Conservation (phyloP, 2,888 invertebrate genomes). For the Tuberolachnus salignus region DNA sequence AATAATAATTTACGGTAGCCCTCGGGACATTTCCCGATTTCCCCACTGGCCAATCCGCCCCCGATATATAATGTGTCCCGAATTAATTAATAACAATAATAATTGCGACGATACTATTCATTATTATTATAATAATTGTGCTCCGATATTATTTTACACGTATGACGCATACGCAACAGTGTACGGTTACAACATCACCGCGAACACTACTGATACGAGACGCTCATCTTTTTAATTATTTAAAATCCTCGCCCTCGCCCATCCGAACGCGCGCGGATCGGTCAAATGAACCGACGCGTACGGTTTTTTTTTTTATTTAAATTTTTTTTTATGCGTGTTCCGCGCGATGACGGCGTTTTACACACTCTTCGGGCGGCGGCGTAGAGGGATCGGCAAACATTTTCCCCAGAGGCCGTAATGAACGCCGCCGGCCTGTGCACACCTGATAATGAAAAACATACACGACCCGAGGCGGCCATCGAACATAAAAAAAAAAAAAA, state of each 20-base stretch:
- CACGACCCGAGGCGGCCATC: constrained; percentile 27
- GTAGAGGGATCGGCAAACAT: constrained; percentile 41
- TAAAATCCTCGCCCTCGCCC: neutral
- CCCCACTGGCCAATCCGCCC: too few species aligned
- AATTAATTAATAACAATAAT: too few species aligned
- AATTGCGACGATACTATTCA: too few species aligned
- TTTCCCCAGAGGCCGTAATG: constrained; percentile 21
- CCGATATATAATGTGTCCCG: too few species aligned
- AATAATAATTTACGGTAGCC: too few species aligned
- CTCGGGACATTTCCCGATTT: too few species aligned
- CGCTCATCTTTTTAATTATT: constrained; percentile 24
- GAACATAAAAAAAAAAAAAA: constrained; percentile 14
- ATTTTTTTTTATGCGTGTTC: neutral
- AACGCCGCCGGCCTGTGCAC: constrained; percentile 30
- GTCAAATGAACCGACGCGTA: neutral
- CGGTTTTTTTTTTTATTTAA: neutral
- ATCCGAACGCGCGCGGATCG: neutral
- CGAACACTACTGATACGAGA: neutral
- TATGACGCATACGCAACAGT: neutral
- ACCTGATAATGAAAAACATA: constrained; percentile 54
- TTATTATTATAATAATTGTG: too few species aligned
- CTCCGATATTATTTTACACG: neutral
- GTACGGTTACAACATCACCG: constrained; percentile 3
- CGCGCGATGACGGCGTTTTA: neutral
- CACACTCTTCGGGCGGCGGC: neutral